A percentile compares a stretch with the other conserved stretches of the same genome.
These are phyloP conservation scores for Hipparchia sbordonii DNA, from an alignment of 2,888 invertebrate genomes.

Conservation along the genomic window DNA sequence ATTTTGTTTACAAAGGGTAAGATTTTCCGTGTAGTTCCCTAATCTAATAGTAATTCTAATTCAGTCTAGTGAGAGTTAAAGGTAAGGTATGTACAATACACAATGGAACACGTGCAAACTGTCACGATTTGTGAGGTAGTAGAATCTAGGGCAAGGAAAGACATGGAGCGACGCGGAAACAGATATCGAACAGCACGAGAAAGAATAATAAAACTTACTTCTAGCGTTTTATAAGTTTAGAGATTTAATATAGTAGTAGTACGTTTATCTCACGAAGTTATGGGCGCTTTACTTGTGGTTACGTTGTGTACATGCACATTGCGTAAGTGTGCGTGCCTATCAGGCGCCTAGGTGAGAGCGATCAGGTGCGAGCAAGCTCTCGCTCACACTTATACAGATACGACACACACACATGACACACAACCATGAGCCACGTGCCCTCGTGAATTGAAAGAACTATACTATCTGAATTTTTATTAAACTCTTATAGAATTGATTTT, in stretches of 20 bases:
- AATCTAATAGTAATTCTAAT: constrained; percentile 73
- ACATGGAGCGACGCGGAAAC: constrained; percentile 13
- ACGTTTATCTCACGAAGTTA: no score
- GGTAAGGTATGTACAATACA: constrained; percentile 50
- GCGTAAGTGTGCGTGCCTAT: no score
- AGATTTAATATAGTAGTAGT: not conserved
- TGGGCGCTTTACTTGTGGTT: no score
- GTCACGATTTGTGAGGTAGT: constrained; percentile 69
- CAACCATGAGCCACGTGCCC: no score
- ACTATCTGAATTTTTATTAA: not conserved
- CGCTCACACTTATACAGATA: no score
- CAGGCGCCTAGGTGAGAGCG: no score
- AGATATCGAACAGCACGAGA: constrained; percentile 22
- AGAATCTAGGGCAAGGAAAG: constrained; percentile 42
- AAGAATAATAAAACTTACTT: constrained; percentile 31
- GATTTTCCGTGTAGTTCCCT: constrained; percentile 51
- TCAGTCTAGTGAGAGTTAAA: constrained; percentile 79
- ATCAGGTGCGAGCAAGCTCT: no score
- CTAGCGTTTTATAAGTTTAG: constrained; percentile 18
- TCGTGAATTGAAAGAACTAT: no score
- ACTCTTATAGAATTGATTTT: not conserved
- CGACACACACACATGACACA: no score
- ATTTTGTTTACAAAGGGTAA: constrained; percentile 55
- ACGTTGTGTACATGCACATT: no score
- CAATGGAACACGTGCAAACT: constrained; percentile 64